Base-by-base conservation (phyloP, 2,888 invertebrate genomes). In the Clanis bilineata region DNA sequence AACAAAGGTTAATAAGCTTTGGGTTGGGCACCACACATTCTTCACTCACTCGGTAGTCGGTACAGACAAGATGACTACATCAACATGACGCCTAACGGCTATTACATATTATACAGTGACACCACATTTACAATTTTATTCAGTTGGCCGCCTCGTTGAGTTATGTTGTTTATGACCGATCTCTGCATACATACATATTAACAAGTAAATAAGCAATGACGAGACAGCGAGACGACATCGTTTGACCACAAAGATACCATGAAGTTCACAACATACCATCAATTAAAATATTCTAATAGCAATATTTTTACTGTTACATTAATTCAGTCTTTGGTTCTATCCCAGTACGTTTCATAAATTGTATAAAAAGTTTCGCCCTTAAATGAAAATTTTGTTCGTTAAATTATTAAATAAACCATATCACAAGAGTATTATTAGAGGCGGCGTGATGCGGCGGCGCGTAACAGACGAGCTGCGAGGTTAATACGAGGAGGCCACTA, bases 311-410 rank as follows among this genome's bases (percentile, higher is more conserved):
- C 76, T 79, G 73, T 71, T 87, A 86, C 83, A 84, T 77, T 77
- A 74, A 71, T 80, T 86, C 89, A 89, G 88, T 89, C 89, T 89
- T 90, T 89, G 88, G 87, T 87, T 86, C 79, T 81, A 79, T 82
- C 83, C 83, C 83, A 87, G 84, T 86, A 80, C 83, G 77, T 81
- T 81, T 47, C 58, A 51, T 54, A 51, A n/a, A 36, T 55, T 56
- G 83, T 81, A 75, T 82, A 80, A 82, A 82, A 80, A 81, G 80
- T 77, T 80, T 73, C 78, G 70, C 51, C 51, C 76, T 73, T 72
- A 69, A 71, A 68, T 75, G 73, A 71, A 67, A 73, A 71, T 74
- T 73, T 85, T 83, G 81, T 83, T 83, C 82, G 73, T 73, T 67
- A 66, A 60, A 32, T 7, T 39, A 39, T 41, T 51, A 39, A 66